phyloP scores from a whole-genome alignment of 2,888 invertebrate genomes.

The Heliconius aoede region DNA sequence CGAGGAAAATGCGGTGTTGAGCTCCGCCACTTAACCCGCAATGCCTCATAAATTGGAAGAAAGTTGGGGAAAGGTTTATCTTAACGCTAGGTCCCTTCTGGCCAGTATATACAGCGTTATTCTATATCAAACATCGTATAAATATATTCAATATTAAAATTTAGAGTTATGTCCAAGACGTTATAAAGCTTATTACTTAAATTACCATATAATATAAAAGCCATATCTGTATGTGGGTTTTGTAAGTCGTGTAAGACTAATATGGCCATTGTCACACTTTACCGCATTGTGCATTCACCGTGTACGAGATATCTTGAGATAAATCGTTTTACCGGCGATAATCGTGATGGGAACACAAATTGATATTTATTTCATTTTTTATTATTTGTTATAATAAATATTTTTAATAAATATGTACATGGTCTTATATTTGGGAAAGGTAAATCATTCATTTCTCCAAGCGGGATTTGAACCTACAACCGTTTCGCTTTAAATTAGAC shows the following conservation, averaged over 20 bases:
- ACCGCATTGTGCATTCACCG: conserved; percentile 37
- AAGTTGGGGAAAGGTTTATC: no score
- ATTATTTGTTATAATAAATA: not conserved
- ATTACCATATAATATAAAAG: conserved; percentile 33
- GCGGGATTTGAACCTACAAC: not conserved
- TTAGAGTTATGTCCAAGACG: no score
- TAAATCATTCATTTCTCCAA: not conserved
- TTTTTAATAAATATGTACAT: not conserved
- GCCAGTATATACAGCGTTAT: no score
- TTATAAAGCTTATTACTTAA: conserved; percentile 7
- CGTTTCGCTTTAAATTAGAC: not conserved
- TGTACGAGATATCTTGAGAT: conserved; percentile 36
- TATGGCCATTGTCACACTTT: conserved; percentile 39
- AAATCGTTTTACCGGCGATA: conserved; percentile 37
- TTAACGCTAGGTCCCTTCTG: no score
- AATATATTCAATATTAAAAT: no score
- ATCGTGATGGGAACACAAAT: conserved; percentile 46
- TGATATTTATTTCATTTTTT: conserved; percentile 27
- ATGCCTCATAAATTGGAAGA: no score
- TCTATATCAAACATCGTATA: no score
- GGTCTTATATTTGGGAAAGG: not conserved
- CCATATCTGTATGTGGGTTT: conserved; percentile 17
- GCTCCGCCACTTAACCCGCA: no score
- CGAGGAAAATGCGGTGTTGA: no score
- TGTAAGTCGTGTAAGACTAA: conserved; percentile 33